Base-by-base conservation (phyloP, 2,797 vertebrate genomes). In the Chelon labrosus region DNA sequence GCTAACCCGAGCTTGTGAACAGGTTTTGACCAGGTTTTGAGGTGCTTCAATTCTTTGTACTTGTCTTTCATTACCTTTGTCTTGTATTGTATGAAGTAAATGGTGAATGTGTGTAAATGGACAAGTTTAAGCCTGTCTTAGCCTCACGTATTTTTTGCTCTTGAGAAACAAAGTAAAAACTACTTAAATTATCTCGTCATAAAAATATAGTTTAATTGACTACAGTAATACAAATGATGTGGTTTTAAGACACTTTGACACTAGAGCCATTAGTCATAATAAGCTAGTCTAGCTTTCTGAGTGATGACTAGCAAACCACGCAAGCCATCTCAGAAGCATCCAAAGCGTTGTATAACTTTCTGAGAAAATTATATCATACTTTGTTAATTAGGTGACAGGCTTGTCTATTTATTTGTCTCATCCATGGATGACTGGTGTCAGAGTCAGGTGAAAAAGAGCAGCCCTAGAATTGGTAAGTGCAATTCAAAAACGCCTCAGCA, bases 401-500 rank as follows among this genome's bases (percentile, higher is more conserved):
- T 25, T 46, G 10, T 70, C 35, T 66, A 49, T 70, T 69, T 65
- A 57, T 67, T 72, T 76, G 57, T 55, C 47, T 54, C 12, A 7
- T 71, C 37, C 57, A 2, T 42, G 19, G 39, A 11, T 51, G 63
- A 65, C 52, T 52, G 44, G 66, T 61, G 77, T 70, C 55, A 50
- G 52, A 49, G 17, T 64, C 54, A 19, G 50, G 76, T 76, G 27
- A 65, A 58, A 53, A 46, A 59, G 41, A 50, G 50, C 59, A 52
- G 17, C 50, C 58, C 49, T 20, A 46, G 57, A 76, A 52, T 20
- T 70, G 62, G 75, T 82, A 56, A 47, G 16, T 8, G 31, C 31
- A 44, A 44, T 75, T 82, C 69, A 78, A 62, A 75, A 66, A 77
- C 47, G 65, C 70, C 83, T 67, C 53, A 68, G 38, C 58, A n/a